phyloP scores from a whole-genome alignment of 2,888 invertebrate genomes.

The Zele albiditarsus region DNA sequence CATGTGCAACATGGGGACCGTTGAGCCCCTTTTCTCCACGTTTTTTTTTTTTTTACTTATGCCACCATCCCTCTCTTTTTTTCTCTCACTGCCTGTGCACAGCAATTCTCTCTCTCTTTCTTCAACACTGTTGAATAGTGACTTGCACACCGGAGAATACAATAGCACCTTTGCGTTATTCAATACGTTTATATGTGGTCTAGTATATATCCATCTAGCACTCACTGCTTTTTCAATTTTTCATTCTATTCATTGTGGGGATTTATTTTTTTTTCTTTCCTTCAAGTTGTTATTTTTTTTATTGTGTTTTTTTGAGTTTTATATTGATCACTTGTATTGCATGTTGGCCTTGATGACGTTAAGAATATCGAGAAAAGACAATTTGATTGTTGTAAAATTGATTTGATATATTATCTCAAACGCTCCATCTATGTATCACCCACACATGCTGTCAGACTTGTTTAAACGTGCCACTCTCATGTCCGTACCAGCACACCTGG shows the following conservation, averaged over 20 bases:
- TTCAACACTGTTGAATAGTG: constrained; percentile 56
- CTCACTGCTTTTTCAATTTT: background rate
- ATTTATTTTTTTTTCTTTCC: constrained; percentile 12
- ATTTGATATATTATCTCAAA: background rate
- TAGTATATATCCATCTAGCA: background rate
- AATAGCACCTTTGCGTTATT: constrained; percentile 57
- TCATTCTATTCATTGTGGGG: background rate
- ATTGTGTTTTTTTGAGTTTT: background rate
- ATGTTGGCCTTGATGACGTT: background rate
- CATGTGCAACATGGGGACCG: constrained; percentile 41
- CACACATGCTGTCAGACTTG: background rate
- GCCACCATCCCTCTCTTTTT: constrained; percentile 45
- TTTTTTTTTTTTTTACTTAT: constrained; percentile 20
- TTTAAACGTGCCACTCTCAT: background rate
- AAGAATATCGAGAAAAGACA: background rate
- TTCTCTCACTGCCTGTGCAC: constrained; percentile 31
- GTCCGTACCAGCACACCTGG: background rate
- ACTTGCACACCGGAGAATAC: constrained; percentile 57
- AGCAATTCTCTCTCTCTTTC: constrained; percentile 29
- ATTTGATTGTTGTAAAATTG: background rate
- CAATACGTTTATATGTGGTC: constrained; percentile 37
- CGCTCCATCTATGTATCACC: too few relatives aligned
- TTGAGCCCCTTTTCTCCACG: constrained; percentile 36
- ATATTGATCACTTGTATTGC: background rate
- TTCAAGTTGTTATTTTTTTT: background rate